Base-by-base conservation (phyloP, 2,888 invertebrate genomes). In the Spisula subtruncata region DNA sequence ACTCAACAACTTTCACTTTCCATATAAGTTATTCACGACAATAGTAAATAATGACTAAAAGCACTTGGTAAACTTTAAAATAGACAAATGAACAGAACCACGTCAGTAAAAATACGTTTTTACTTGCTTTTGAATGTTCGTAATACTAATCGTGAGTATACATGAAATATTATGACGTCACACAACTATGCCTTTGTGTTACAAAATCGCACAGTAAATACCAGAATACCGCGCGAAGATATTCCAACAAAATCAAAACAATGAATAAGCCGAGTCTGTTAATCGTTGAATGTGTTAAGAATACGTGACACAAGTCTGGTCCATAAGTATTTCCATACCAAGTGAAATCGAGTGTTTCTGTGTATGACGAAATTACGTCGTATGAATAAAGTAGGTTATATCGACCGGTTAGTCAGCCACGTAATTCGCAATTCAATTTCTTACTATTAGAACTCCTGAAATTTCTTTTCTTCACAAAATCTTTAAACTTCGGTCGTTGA, bases 301-400 rank as follows among this genome's bases (percentile, higher is more conserved):
- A 56, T 84, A 81, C 90, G 92, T 92, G 91, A 89, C 89, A 89
- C 80, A 80, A 71, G 60, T 66, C 87, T 89, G 66, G 81, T 83
- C 46, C 51, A 66, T 60, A 87, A 85, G 79, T 88, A 82, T 92
- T 92, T 90, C 89, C 92, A 92, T 90, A 87, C 91, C 93, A 89
- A 92, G 89, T 88, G 93, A 90, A 93, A 93, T 91, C 92, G 90
- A 91, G 89, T 90, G 92, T 93, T 93, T 92, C 93, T 93, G 90
- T 91, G 92, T 88, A 93, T 93, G 93, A 93, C 90, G 93, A 93
- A 93, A 93, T 93, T 91, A 91, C 92, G 91, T 89, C 88, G 89
- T 89, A 89, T 89, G 83, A 90, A 83, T 56, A 85, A 90, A 92
- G 81, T 91, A 87, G 92, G 90, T 92, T 86, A 91, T 85, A 86